These are phyloP conservation scores for Aricia artaxerxes DNA, from an alignment of 2,888 invertebrate genomes.

Conservation along the genomic window DNA sequence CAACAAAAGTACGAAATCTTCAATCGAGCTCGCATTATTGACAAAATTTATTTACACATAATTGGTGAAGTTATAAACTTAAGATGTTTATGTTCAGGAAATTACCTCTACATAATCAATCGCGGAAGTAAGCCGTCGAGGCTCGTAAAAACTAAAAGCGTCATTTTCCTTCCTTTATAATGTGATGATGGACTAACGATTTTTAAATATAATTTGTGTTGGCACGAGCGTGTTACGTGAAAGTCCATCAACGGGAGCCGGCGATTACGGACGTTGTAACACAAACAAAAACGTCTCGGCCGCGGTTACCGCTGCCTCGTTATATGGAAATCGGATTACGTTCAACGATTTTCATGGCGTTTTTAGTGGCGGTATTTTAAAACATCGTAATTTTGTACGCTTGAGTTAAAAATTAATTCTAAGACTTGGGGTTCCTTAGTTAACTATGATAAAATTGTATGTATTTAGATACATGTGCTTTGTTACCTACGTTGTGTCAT, in stretches of 20 bases:
- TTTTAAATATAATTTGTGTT: slow-evolving; percentile 46
- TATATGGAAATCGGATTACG: slow-evolving; percentile 19
- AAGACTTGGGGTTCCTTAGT: neutral
- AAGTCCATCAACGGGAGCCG: slow-evolving; percentile 34
- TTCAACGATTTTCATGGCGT: neutral
- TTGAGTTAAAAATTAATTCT: neutral
- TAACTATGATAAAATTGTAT: too few relatives aligned
- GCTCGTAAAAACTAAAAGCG: slow-evolving; percentile 25
- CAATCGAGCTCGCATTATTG: neutral
- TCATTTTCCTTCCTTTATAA: slow-evolving; percentile 20
- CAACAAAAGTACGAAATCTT: neutral
- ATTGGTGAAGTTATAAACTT: neutral
- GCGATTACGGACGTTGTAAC: slow-evolving; percentile 29
- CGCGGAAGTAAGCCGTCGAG: neutral
- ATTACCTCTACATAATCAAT: slow-evolving; percentile 9
- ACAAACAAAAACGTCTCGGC: slow-evolving; percentile 28
- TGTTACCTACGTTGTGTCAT: neutral
- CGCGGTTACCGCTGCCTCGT: slow-evolving; percentile 14
- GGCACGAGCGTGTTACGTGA: slow-evolving; percentile 36
- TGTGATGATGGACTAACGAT: slow-evolving; percentile 20
- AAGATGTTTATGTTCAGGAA: slow-evolving; percentile 1
- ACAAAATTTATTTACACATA: neutral
- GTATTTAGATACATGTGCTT: too few relatives aligned
- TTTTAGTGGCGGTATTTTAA: neutral
- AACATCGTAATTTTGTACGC: neutral